Base-by-base conservation (phyloP, 92 coral and sea anemone species). In the Parazoanthus darwini region DNA sequence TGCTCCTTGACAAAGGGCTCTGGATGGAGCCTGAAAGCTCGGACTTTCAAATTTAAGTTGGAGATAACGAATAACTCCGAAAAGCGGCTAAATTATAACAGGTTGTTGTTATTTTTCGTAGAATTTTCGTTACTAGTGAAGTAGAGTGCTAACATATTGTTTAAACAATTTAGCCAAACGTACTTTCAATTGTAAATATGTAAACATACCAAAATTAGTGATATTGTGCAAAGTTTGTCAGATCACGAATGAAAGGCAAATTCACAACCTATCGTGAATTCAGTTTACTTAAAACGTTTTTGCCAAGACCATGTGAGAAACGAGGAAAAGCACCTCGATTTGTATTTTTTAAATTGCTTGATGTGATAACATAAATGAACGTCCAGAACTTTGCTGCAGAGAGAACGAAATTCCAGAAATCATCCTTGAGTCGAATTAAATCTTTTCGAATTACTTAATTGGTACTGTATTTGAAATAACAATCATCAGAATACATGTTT, bases 51-150 rank as follows among this genome's bases (percentile, higher is more conserved):
- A n/a, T n/a, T n/a, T n/a, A n/a, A n/a, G n/a, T n/a, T n/a, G n/a
- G n/a, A n/a, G n/a, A n/a, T n/a, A n/a, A n/a, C n/a, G n/a, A n/a
- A n/a, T n/a, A n/a, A n/a, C n/a, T n/a, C 25, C 29, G 87, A 15
- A 84, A 84, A 71, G 51, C 65, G 26, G 29, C 87, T 23, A 80
- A 35, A 42, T 58, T 80, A 80, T 80, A 58, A 58, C 72, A 23
- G 23, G 43, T 20, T 9, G 13, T 16, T 22, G 59, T 44, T 22
- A 7, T 77, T 56, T 39, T 46, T 77, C 20, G 11, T 44, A 38
- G 25, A 5, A 77, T 36, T 18, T 22, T 16, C 26, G 56, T 11
- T 43, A 16, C 23, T 44, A 14, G 46, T 38, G 50, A 39, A 44
- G 25, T 22, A 1, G 29, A 22, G 54, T 48, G 8, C n/a, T 77